Evolutionary conservation across 2,888 invertebrate species (phyloP), one percentile per base, ranked within the genome.

Genomic region (Drosophila formosana): DNA sequence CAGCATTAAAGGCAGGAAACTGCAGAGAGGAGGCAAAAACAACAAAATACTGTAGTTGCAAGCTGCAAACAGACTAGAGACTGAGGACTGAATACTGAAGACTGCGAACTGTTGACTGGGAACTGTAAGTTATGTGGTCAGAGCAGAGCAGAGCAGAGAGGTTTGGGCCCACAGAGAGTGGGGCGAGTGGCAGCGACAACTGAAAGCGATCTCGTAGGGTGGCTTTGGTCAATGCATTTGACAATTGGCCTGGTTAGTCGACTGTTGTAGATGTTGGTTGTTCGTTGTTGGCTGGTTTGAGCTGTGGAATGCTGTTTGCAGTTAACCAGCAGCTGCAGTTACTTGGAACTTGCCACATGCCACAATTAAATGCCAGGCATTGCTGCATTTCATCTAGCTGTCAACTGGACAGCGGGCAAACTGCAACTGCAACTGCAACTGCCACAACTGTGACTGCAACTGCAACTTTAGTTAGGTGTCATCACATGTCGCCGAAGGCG

Each of bases 281-380:
- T 47, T 47, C 60, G 58, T 57, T 53, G 51, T 23, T 60, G 61
- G 56, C 53, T 58, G 53, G 55, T 43, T 69, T 46, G 47, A 60
- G 67, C 43, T 69, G 57, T 68, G 76, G 76, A 76, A 76, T 76
- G 76, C 57, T 28, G 76, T 76, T 76, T 74, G 69, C 73, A 47
- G 72, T 39, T 46, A 57, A 51, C 62, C 50, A 49, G 66, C 55
- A 70, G 70, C 78, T 73, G 75, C 69, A 37, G 58, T 76, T 76
- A 72, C 72, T 72, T 34, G 76, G 74, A 77, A 74, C 74, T 75
- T 70, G 75, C 70, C 77, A 70, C 75, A 73, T 73, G 80, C 69
- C 78, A 80, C 78, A 81, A 81, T 75, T 72, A 88, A 88, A 88
- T 81, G 76, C 70, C 73, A 66, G 49, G 68, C 82, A 82, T 85